These are phyloP conservation scores for Leucoma salicis DNA, from an alignment of 2,888 invertebrate species.

Conservation along the genomic window DNA sequence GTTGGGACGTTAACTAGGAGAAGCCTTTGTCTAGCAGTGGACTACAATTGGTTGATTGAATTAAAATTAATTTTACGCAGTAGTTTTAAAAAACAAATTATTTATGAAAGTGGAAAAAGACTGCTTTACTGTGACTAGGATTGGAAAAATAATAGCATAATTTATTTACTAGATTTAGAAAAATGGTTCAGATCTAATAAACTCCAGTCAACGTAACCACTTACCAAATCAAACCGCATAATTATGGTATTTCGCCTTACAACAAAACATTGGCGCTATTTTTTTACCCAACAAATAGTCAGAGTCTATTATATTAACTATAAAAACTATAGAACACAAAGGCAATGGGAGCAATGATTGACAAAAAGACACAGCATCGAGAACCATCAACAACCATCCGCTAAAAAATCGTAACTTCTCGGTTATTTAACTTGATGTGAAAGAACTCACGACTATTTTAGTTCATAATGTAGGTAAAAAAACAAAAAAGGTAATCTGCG, in stretches of 20 bases:
- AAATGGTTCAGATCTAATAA: too few species aligned
- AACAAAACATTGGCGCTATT: not conserved
- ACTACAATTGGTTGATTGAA: too few species aligned
- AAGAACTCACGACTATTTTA: constrained; percentile 55
- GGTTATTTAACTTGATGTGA: constrained; percentile 49
- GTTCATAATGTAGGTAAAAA: too few species aligned
- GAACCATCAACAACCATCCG: too few species aligned
- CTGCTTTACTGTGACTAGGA: too few species aligned
- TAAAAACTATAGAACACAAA: not conserved
- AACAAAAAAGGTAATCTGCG: constrained; percentile 48
- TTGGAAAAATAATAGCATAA: too few species aligned
- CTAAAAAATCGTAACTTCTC: constrained; percentile 32
- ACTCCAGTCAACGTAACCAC: not conserved
- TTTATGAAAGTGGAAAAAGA: too few species aligned
- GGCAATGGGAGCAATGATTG: constrained; percentile 34
- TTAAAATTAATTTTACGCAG: too few species aligned
- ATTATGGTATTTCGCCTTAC: not conserved
- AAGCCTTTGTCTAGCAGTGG: too few species aligned
- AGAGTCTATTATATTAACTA: constrained; percentile 16
- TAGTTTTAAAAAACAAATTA: too few species aligned
- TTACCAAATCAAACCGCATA: not conserved
- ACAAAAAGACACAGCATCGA: constrained; percentile 40
- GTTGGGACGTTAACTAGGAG: too few species aligned
- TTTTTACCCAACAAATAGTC: not conserved
- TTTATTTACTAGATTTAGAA: too few species aligned